Base-by-base conservation (phyloP, 2,888 invertebrate genomes). In the Hyles lineata region DNA sequence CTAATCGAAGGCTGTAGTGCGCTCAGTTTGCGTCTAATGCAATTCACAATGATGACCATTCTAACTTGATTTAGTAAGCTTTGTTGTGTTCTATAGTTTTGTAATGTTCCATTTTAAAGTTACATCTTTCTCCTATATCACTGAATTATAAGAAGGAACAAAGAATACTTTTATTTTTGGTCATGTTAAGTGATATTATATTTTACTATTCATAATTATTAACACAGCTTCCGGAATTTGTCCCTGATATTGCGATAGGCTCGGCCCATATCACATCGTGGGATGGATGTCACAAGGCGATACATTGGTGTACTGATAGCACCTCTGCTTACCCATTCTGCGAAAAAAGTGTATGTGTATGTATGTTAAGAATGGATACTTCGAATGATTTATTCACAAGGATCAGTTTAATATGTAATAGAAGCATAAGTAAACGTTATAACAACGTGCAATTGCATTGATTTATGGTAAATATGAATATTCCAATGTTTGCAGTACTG, bases 1-100 rank as follows among this genome's bases (percentile, higher is more conserved):
- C 71, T 71, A 69, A 70, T 19, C 55, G 78, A 83, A 83, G 83
- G 80, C 74, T 82, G 63, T 70, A 73, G 71, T 5, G n/a, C 17
- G 63, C 74, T 69, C 50, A 59, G 55, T 61, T 8, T 17, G 17
- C 73, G n/a, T n/a, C n/a, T n/a, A n/a, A n/a, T n/a, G n/a, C n/a
- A n/a, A n/a, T n/a, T n/a, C n/a, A n/a, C n/a, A n/a, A 72, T 70
- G 73, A 70, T n/a, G 43, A 71, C 72, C 62, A 75, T 61, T 61
- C 32, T 61, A n/a, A 67, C 43, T 21, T 17, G 29, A 19, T 19
- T 29, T 19, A 61, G 17, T 2, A 29, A 25, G 19, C n/a, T 55
- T 55, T 7, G 19, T 19, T 55, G 55, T n/a, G 8, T 55, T 7
- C n/a, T n/a, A 55, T 55, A 55, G 7, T 55, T 3, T 15, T 5